Evolutionary conservation across 2,113 vertebrate genomes (phyloP).

Genomic region (Rynchops niger): DNA sequence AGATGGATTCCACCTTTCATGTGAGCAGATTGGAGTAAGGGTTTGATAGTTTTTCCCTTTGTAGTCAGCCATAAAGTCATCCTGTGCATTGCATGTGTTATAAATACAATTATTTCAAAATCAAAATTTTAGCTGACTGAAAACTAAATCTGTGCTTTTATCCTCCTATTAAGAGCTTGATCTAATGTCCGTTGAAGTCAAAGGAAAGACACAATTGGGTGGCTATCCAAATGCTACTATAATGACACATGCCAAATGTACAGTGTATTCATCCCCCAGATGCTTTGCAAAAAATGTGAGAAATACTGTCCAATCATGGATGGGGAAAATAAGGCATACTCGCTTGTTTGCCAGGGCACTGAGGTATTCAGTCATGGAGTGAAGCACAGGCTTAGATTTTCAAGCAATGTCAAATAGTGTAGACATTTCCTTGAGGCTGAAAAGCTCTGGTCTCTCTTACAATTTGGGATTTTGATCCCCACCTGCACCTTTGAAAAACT

Average conservation of each 20-base stretch:
- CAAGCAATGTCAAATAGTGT: accelerated
- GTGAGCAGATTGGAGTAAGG: background rate
- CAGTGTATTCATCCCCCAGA: background rate
- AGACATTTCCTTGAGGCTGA: accelerated
- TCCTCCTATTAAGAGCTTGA: background rate
- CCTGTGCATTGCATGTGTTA: background rate
- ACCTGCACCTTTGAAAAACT: background rate
- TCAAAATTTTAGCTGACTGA: background rate
- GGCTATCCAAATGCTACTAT: background rate
- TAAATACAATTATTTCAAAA: background rate
- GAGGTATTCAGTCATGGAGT: background rate
- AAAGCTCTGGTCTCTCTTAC: background rate
- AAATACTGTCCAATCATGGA: accelerated
- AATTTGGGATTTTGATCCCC: background rate
- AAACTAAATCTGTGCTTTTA: background rate
- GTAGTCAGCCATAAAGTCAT: background rate
- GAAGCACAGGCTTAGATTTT: background rate
- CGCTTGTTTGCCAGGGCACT: background rate
- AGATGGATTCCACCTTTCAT: background rate
- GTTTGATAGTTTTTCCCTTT: background rate
- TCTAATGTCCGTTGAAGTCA: background rate
- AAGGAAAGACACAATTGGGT: background rate
- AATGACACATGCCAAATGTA: background rate
- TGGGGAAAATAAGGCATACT: background rate
- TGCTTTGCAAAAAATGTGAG: background rate